phyloP scores from a whole-genome alignment of 2,888 invertebrate species.

The Lasioglossum leucozonium region DNA sequence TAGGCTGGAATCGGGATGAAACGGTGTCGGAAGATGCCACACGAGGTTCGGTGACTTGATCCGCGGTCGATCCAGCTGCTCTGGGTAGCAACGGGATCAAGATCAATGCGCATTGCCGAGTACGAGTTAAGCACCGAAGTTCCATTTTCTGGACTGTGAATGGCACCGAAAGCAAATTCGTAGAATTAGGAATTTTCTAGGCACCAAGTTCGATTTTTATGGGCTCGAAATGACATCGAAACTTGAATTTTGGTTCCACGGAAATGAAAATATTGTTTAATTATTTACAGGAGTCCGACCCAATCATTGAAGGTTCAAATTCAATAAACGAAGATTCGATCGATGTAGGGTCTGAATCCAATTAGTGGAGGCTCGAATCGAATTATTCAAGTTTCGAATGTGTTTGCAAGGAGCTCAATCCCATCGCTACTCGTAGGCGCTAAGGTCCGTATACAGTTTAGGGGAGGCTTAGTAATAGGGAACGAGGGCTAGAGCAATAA shows the following conservation, averaged over 20 bases:
- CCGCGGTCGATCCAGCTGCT: slow-evolving; percentile 33
- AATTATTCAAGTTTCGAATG: background rate
- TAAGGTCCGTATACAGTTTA: slow-evolving; percentile 37
- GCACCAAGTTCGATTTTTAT: too few species aligned
- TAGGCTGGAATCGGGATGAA: slow-evolving; percentile 5
- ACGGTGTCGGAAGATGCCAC: slow-evolving; percentile 23
- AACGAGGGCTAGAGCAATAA: slow-evolving; percentile 13
- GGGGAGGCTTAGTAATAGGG: slow-evolving; percentile 25
- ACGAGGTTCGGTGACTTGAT: slow-evolving; percentile 13
- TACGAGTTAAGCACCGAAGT: background rate
- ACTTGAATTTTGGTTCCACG: too few species aligned
- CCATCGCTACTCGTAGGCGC: slow-evolving; percentile 20
- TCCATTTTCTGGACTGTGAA: background rate
- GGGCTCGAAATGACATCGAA: too few species aligned
- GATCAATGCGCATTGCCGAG: background rate
- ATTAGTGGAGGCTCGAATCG: background rate
- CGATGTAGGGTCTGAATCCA: too few species aligned
- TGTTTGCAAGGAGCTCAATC: background rate
- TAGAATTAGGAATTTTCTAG: too few species aligned
- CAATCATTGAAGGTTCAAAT: too few species aligned
- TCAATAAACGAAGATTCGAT: too few species aligned
- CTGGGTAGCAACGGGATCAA: background rate
- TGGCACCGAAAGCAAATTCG: too few species aligned
- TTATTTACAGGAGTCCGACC: background rate
- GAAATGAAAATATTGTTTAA: background rate